Percentiles rank a stretch among this genome's conserved stretches.
Evolutionary conservation across 2,113 vertebrate species (phyloP).

Genomic region (Recurvirostra avosetta): DNA sequence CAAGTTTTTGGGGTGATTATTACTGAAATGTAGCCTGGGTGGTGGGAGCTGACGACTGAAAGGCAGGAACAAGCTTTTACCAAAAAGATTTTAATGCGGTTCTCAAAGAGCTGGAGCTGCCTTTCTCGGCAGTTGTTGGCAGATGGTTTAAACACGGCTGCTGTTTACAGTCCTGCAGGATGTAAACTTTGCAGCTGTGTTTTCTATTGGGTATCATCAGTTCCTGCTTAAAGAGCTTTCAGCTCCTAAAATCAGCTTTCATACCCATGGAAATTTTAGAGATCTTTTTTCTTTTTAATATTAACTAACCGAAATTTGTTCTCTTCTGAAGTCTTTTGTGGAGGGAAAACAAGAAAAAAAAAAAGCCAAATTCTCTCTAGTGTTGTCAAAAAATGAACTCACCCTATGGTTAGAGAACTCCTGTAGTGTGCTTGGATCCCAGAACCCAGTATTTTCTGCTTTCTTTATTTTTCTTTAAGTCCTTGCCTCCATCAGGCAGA

Average conservation of each 20-base stretch:
- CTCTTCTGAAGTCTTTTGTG: not conserved
- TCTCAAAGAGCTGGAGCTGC: not conserved
- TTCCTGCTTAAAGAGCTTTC: not conserved
- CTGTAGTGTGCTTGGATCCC: not conserved
- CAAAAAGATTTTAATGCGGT: not conserved
- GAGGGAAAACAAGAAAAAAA: not conserved
- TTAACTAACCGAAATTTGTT: not conserved
- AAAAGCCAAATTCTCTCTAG: not conserved
- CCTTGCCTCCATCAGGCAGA: not conserved
- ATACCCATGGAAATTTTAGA: not conserved
- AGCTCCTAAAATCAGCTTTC: not conserved
- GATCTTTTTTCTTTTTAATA: not conserved
- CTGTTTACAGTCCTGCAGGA: not conserved
- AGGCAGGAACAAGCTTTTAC: not conserved
- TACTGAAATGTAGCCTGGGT: not conserved
- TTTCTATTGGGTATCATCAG: not conserved
- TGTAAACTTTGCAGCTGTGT: slow-evolving; percentile 1
- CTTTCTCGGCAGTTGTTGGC: not conserved
- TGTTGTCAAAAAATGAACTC: not conserved
- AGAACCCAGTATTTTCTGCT: not conserved
- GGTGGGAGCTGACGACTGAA: not conserved
- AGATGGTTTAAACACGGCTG: not conserved
- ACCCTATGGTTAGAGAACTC: not conserved
- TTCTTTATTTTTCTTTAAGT: not conserved
- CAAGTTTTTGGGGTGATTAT: not conserved